These are phyloP conservation scores for Halocynthia roretzi DNA, from an alignment of 23 tunicate genomes.

Conservation along the genomic window DNA sequence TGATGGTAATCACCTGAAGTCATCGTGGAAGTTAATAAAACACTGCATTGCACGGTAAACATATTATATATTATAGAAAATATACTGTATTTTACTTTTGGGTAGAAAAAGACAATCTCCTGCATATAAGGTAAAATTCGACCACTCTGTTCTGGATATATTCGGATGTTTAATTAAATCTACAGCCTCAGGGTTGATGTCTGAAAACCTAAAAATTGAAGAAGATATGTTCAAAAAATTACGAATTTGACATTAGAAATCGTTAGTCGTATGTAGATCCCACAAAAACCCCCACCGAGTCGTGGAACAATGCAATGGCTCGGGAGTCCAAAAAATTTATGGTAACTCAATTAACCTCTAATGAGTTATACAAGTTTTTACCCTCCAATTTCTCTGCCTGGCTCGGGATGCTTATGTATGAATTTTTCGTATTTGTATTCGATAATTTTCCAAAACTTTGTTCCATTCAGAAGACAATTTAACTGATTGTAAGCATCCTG, in stretches of 20 bases:
- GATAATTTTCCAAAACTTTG: constrained; percentile 71
- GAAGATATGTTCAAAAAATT: neutral
- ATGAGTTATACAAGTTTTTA: constrained; percentile 8
- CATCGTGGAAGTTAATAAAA: too few relatives aligned
- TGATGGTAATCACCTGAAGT: constrained; percentile 74
- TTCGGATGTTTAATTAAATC: constrained; percentile 56
- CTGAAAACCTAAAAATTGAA: constrained; percentile 41
- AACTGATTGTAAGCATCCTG: constrained; percentile 88
- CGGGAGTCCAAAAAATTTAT: too few relatives aligned
- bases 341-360: too few relatives aligned
- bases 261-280: too few relatives aligned
- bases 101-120: constrained; percentile 87
- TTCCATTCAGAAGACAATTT: constrained; percentile 63
- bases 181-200: constrained; percentile 62
- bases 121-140: constrained; percentile 63
- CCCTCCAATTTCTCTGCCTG: constrained; percentile 77
- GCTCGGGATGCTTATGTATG: constrained; percentile 71
- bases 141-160: constrained; percentile 66
- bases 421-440: constrained; percentile 79
- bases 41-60: too few relatives aligned
- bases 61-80: too few relatives aligned
- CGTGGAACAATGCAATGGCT: neutral
- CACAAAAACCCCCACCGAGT: neutral
- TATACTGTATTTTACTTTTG: constrained; percentile 40
- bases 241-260: too few relatives aligned